Conservation (phyloP, 2,888 invertebrate genomes). For the Drosophila percnosoma region DNA sequence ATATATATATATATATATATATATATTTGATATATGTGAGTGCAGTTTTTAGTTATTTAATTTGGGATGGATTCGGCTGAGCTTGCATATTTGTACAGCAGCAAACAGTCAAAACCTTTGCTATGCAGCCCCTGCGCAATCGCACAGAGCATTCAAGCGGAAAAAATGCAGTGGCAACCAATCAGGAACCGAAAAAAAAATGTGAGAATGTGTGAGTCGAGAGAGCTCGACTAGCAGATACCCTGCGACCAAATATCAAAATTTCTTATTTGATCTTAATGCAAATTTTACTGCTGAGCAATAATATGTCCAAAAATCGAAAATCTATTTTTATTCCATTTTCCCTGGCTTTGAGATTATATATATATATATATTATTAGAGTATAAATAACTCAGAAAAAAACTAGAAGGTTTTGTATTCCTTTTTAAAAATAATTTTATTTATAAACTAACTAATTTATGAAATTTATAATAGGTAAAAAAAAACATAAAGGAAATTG, state of each 20-base stretch:
- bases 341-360: background rate
- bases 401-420: too few relatives aligned
- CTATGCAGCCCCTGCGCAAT: conserved; percentile 7
- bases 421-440: too few relatives aligned
- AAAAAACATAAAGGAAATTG: background rate
- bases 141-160: conserved; percentile 68
- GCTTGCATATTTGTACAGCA: conserved; percentile 52
- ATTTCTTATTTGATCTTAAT: background rate
- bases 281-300: background rate
- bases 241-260: background rate
- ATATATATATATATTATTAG: too few relatives aligned
- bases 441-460: too few relatives aligned
- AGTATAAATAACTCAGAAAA: too few relatives aligned
- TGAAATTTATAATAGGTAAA: too few relatives aligned
- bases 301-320: background rate
- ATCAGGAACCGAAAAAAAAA: conserved; percentile 34
- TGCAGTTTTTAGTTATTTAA: background rate
- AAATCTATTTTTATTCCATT: background rate
- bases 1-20: background rate
- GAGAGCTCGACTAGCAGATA: background rate
- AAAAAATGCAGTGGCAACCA: conserved; percentile 80
- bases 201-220: background rate
- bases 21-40: background rate
- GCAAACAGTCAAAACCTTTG: conserved; percentile 3
- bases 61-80: conserved; percentile 55